A percentile compares a stretch with the other conserved stretches of the same genome.
phyloP scores from a whole-genome alignment of 2,113 vertebrate genomes.

The Bos indicus region DNA sequence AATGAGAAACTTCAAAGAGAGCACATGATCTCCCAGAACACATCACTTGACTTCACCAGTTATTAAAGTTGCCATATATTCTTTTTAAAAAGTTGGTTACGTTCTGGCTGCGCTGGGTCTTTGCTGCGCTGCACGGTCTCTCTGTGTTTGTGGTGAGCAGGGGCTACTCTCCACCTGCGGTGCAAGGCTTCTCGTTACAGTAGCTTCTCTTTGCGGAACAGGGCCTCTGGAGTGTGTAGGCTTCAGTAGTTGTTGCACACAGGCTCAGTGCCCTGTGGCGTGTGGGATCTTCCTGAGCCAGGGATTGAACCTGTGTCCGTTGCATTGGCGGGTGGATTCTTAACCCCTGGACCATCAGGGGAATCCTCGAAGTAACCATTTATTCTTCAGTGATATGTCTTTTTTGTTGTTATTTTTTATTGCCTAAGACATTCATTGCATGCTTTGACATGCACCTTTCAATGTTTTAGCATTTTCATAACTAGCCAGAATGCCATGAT shows the following conservation, averaged over 20 bases:
- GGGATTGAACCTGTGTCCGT: neutral
- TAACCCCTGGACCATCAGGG: neutral
- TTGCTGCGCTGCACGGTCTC: neutral
- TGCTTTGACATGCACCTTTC: neutral
- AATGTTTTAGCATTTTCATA: neutral
- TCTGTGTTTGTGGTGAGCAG: neutral
- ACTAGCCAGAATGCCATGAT: neutral
- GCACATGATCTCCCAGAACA: neutral
- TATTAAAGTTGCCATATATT: neutral
- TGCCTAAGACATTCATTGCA: neutral
- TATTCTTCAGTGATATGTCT: neutral
- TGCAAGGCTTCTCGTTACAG: neutral
- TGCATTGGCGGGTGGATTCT: neutral
- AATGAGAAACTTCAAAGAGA: neutral
- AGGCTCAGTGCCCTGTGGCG: neutral
- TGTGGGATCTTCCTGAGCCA: neutral
- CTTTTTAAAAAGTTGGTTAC: neutral
- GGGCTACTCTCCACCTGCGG: neutral
- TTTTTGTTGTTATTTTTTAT: neutral
- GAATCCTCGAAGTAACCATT: neutral
- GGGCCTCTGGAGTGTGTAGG: neutral
- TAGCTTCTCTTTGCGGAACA: neutral
- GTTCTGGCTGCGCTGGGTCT: neutral
- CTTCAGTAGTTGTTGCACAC: neutral
- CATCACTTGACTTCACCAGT: neutral